phyloP scores from a whole-genome alignment of 2,888 invertebrate genomes.

The Eristalis tenax region DNA sequence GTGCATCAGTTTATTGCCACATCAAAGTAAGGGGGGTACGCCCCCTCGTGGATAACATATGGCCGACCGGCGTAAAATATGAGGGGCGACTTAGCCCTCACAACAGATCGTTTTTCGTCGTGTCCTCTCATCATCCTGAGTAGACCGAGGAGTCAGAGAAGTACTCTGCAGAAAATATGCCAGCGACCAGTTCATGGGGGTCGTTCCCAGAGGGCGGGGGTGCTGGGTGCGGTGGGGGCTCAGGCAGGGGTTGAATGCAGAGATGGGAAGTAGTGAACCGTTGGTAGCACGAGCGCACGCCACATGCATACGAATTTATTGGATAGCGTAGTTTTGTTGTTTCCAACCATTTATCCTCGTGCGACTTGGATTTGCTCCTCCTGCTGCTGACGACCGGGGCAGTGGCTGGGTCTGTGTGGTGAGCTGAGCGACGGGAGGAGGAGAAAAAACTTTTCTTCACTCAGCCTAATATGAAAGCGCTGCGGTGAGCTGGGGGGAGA shows the following conservation, averaged over 20 bases:
- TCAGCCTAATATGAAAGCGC: conserved; percentile 24
- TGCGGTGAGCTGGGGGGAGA: background rate
- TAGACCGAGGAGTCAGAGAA: conserved; percentile 29
- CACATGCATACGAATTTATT: conserved; percentile 72
- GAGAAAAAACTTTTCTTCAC: conserved; percentile 28
- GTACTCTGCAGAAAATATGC: conserved; percentile 40
- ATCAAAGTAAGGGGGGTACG: conserved; percentile 58
- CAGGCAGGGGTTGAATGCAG: background rate
- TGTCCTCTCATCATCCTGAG: conserved; percentile 61
- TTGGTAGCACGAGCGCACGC: conserved; percentile 59
- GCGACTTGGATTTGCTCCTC: conserved; percentile 47
- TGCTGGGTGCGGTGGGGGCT: background rate
- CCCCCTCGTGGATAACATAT: conserved; percentile 57
- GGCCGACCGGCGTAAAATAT: conserved; percentile 58
- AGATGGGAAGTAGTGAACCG: conserved; percentile 7
- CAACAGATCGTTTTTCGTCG: conserved; percentile 67
- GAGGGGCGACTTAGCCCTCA: conserved; percentile 62
- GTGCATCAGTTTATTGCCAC: conserved; percentile 71
- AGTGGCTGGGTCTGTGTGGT: background rate
- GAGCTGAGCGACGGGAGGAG: background rate
- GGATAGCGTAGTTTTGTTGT: conserved; percentile 71
- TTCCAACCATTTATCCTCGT: conserved; percentile 69
- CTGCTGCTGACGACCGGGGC: conserved; percentile 2
- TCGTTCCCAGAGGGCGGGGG: background rate
- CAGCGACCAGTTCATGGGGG: conserved; percentile 24